phyloP scores from a whole-genome alignment of 2,888 invertebrate species.

The Phaedon cochleariae region DNA sequence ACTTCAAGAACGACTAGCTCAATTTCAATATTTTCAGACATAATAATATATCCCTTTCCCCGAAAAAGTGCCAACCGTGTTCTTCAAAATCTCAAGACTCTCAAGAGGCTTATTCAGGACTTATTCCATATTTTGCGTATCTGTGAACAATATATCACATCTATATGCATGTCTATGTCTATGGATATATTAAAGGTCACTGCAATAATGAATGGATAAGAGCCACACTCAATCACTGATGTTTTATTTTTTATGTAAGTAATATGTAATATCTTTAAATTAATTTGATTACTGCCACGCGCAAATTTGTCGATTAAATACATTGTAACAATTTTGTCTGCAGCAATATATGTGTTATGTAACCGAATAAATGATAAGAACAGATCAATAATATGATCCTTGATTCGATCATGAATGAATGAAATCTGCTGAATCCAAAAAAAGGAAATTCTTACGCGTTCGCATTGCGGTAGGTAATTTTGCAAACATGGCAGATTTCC shows the following conservation, averaged over 20 bases:
- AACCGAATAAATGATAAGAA: neutral
- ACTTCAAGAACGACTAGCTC: no score
- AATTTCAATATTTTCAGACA: no score
- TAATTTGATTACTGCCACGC: neutral
- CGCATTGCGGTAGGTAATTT: neutral
- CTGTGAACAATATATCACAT: no score
- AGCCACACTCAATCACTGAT: neutral
- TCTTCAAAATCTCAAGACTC: no score
- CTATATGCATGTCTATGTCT: no score
- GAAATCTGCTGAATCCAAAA: neutral
- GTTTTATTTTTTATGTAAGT: no score
- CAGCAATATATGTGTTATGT: neutral
- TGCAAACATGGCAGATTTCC: neutral
- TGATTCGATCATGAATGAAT: neutral
- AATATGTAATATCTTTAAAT: neutral
- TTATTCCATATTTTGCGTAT: no score
- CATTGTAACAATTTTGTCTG: neutral
- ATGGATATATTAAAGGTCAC: neutral
- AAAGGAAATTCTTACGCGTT: neutral
- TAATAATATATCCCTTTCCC: no score
- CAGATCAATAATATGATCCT: neutral
- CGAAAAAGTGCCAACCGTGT: no score
- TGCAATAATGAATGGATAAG: neutral
- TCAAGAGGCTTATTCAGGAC: no score
- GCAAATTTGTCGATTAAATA: neutral